A percentile compares a stretch with the other conserved stretches of the same genome.
These are phyloP conservation scores for Sisyra nigra DNA, from an alignment of 2,888 invertebrate species.

Conservation along the genomic window DNA sequence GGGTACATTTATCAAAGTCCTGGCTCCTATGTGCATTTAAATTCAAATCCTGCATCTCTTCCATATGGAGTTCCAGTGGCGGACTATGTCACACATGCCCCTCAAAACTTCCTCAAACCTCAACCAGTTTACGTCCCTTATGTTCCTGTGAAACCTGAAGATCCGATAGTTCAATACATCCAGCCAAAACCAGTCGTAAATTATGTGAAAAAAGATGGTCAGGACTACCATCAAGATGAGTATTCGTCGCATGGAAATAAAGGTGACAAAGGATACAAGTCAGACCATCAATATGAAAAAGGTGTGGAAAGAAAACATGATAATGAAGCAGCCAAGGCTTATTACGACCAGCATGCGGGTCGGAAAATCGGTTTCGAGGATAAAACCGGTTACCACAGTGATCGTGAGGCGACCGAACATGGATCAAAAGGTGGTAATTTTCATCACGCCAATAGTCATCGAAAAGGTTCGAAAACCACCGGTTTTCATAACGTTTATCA, in stretches of 20 bases:
- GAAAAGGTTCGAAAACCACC: slow-evolving; percentile 51
- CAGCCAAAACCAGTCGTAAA: slow-evolving; percentile 8
- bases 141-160: slow-evolving; percentile 21
- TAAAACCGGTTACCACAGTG: slow-evolving; percentile 35
- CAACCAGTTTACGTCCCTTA: slow-evolving; percentile 16
- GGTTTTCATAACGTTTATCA: slow-evolving; percentile 58
- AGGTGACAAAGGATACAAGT: slow-evolving; percentile 36
- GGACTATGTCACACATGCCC: slow-evolving; percentile 13
- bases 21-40: slow-evolving; percentile 30
- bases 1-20: slow-evolving; percentile 39
- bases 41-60: slow-evolving; percentile 31
- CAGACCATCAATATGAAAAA: slow-evolving; percentile 34
- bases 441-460: slow-evolving; percentile 40
- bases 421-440: slow-evolving; percentile 38
- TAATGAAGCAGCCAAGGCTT: slow-evolving; percentile 34
- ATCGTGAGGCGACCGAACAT: slow-evolving; percentile 34
- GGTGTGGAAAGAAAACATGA: slow-evolving; percentile 38
- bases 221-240: slow-evolving; percentile 30
- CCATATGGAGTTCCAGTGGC: slow-evolving; percentile 15
- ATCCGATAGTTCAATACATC: slow-evolving; percentile 8
- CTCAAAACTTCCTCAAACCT: neutral
- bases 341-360: slow-evolving; percentile 34
- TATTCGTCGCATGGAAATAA: slow-evolving; percentile 37
- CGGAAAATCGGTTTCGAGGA: slow-evolving; percentile 36
- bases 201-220: slow-evolving; percentile 27